Evolutionary conservation across 2,113 vertebrate species (phyloP).

Genomic region (Oophaga pumilio): DNA sequence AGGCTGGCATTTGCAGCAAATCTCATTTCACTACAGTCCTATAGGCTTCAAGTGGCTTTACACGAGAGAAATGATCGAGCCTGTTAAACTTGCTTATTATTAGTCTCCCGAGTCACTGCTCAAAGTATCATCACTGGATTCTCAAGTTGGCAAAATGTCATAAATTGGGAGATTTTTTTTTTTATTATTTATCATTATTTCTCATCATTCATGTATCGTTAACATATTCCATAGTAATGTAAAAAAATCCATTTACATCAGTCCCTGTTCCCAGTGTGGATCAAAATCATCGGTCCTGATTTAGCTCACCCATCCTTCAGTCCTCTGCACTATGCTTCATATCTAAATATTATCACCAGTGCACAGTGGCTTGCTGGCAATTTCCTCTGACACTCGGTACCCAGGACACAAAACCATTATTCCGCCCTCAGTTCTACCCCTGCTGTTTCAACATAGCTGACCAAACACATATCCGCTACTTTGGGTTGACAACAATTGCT

Average conservation of each 20-base stretch:
- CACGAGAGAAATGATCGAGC: background rate
- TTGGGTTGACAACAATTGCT: no score
- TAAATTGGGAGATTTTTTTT: background rate
- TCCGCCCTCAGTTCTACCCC: no score
- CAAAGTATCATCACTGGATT: background rate
- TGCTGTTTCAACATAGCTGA: no score
- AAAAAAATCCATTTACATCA: background rate
- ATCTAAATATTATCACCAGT: background rate
- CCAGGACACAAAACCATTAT: no score
- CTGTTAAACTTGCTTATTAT: constrained; percentile 21
- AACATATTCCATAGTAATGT: background rate
- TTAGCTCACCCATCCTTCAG: background rate
- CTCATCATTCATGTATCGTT: background rate
- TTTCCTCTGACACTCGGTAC: background rate
- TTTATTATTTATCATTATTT: constrained; percentile 1
- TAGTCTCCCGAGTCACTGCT: background rate
- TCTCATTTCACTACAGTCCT: background rate
- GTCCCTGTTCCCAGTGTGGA: background rate
- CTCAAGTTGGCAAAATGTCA: background rate
- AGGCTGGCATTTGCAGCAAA: constrained; percentile 38
- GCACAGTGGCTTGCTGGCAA: background rate
- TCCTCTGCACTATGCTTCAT: background rate
- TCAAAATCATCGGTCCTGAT: background rate
- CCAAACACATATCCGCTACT: no score
- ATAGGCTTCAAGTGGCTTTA: constrained; percentile 12